A percentile compares a stretch with the other conserved stretches of the same genome.
Conservation (phyloP, 2,888 invertebrate species). For the Xanthorhoe spadicearia region DNA sequence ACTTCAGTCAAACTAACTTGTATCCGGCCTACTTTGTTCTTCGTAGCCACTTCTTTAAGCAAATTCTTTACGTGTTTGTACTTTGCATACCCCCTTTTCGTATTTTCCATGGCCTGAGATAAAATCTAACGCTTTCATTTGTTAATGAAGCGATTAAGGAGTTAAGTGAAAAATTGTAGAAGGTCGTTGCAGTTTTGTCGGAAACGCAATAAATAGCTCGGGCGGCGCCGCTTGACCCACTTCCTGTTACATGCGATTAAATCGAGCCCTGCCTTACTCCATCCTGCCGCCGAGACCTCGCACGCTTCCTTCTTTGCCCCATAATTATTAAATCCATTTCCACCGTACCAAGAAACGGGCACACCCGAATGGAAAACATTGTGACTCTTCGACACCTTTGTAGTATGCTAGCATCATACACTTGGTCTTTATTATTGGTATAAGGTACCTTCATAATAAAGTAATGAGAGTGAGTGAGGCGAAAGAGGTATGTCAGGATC, state of each 20-base stretch:
- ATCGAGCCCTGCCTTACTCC: slow-evolving; percentile 77
- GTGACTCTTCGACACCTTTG: slow-evolving; percentile 35
- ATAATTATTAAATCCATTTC: slow-evolving; percentile 81
- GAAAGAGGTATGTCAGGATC: too few species aligned
- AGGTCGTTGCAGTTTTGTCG: slow-evolving; percentile 75
- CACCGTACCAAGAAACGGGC: slow-evolving; percentile 68
- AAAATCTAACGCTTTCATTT: slow-evolving; percentile 4
- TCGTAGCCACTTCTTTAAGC: slow-evolving; percentile 17
- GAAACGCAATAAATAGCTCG: slow-evolving; percentile 82
- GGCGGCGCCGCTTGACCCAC: slow-evolving; percentile 82
- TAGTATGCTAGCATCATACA: neutral
- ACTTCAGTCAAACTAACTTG: slow-evolving; percentile 52
- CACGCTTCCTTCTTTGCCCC: slow-evolving; percentile 76
- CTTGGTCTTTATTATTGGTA: slow-evolving; percentile 9
- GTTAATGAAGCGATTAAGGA: slow-evolving; percentile 1
- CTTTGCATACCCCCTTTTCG: neutral
- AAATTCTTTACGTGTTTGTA: slow-evolving; percentile 1
- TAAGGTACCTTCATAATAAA: too few species aligned
- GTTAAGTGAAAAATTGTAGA: slow-evolving; percentile 51
- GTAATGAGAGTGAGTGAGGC: too few species aligned
- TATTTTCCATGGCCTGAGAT: neutral
- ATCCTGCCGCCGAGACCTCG: slow-evolving; percentile 75
- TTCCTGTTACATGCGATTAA: slow-evolving; percentile 82
- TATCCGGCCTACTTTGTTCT: slow-evolving; percentile 44
- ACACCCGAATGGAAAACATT: slow-evolving; percentile 56